phyloP scores from a whole-genome alignment of 2,888 invertebrate species.

The Danaus chrysippus region DNA sequence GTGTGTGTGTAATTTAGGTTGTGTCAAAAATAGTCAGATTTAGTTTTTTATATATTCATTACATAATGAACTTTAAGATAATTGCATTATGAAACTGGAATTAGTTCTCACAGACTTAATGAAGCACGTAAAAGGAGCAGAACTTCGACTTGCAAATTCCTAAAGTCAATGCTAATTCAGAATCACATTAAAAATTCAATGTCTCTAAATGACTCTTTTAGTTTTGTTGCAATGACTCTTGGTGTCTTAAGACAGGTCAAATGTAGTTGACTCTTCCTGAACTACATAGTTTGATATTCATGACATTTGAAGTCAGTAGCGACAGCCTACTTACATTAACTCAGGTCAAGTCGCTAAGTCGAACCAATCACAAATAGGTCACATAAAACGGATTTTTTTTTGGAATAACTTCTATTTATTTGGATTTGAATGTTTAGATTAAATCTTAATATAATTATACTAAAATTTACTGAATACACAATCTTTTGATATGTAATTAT shows the following conservation, averaged over 20 bases:
- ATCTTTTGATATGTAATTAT: too few relatives aligned
- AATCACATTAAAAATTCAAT: neutral
- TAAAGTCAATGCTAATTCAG: neutral
- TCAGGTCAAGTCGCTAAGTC: constrained; percentile 3
- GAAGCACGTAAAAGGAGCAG: neutral
- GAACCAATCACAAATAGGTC: constrained; percentile 2
- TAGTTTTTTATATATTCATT: too few relatives aligned
- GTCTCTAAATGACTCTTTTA: neutral
- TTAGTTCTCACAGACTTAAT: neutral
- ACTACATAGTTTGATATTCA: neutral
- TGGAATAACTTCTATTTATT: too few relatives aligned
- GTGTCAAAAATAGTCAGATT: too few relatives aligned
- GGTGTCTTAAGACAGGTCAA: neutral
- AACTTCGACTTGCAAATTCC: neutral
- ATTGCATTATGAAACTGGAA: neutral
- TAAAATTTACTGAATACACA: too few relatives aligned
- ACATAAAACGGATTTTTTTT: neutral
- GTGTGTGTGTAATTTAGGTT: too few relatives aligned
- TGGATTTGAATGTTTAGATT: too few relatives aligned
- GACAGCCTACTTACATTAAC: constrained; percentile 1
- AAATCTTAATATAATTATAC: too few relatives aligned
- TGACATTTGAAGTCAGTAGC: neutral
- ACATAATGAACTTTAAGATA: neutral
- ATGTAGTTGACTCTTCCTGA: neutral
- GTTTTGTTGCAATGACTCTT: neutral